A percentile compares a stretch with the other conserved stretches of the same genome.
These are phyloP conservation scores for Polydrusus pterygomalis DNA, from an alignment of 2,888 invertebrate genomes.

Conservation along the genomic window DNA sequence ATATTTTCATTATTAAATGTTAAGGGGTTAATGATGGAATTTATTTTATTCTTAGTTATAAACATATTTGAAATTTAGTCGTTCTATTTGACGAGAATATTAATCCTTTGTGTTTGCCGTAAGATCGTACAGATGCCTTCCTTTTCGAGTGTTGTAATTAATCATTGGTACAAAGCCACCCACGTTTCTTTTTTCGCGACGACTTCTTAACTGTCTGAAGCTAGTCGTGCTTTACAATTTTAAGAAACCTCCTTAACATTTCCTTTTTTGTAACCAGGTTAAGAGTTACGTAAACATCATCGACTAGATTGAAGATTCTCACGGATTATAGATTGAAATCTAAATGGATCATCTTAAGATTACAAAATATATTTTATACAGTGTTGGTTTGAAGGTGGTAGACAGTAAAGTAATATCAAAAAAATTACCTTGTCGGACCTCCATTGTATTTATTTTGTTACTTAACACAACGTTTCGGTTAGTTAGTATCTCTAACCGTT, in stretches of 20 bases:
- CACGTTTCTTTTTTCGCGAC: background rate
- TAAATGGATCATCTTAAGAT: constrained; percentile 2
- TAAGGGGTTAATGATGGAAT: no score
- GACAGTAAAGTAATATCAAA: no score
- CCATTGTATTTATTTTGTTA: no score
- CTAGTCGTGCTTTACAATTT: constrained; percentile 14
- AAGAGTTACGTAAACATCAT: constrained; percentile 1
- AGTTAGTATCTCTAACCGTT: no score
- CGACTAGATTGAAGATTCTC: background rate
- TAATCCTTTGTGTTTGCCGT: no score
- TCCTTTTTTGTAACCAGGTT: constrained; percentile 19
- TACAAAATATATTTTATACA: background rate
- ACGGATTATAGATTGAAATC: background rate
- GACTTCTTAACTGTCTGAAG: constrained; percentile 1
- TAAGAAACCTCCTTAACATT: constrained; percentile 1
- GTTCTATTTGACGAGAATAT: no score
- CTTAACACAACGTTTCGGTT: no score
- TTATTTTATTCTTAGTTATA: no score
- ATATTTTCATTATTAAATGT: no score
- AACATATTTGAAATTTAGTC: no score
- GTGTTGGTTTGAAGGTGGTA: no score
- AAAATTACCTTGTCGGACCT: no score
- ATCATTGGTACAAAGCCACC: background rate
- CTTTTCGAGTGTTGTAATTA: background rate
- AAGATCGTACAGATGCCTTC: background rate